Conservation (phyloP, 2,113 vertebrate species). For the Aviceda subcristata region DNA sequence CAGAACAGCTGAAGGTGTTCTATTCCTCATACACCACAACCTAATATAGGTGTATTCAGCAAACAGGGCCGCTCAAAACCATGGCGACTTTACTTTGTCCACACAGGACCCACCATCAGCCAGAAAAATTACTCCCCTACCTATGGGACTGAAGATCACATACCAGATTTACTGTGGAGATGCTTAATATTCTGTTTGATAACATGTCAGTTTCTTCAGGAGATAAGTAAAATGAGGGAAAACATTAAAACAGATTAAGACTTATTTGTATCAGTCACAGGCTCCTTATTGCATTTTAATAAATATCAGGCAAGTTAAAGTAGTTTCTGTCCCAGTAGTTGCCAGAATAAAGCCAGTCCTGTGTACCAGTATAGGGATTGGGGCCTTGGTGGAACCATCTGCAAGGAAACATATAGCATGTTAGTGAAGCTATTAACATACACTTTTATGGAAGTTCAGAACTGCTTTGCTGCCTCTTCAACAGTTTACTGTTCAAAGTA, state of each 20-base stretch:
- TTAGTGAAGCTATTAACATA: neutral
- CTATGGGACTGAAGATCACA: neutral
- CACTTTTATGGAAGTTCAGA: neutral
- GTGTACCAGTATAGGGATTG: conserved; percentile 90
- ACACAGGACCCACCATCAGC: conserved; percentile 5
- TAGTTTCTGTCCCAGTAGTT: conserved; percentile 97
- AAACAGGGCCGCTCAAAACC: neutral
- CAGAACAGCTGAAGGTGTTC: neutral
- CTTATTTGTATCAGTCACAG: conserved; percentile 63
- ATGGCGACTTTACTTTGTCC: neutral
- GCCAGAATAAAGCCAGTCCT: conserved; percentile 94
- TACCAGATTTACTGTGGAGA: conserved; percentile 20
- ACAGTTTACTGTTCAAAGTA: neutral
- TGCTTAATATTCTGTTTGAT: conserved; percentile 15
- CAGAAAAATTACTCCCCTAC: neutral
- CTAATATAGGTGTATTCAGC: conserved; percentile 53
- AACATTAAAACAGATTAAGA: conserved; percentile 74
- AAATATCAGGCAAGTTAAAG: conserved; percentile 91
- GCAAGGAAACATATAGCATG: conserved; percentile 30
- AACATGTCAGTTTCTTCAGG: conserved; percentile 48
- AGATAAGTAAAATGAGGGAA: conserved; percentile 66
- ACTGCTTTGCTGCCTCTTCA: conserved; percentile 34
- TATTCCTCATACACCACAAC: conserved; percentile 33
- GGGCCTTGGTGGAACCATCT: conserved; percentile 96
- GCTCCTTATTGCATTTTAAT: conserved; percentile 76